phyloP scores from a whole-genome alignment of 2,888 invertebrate species.

The Branchipolynoe longqiensis region DNA sequence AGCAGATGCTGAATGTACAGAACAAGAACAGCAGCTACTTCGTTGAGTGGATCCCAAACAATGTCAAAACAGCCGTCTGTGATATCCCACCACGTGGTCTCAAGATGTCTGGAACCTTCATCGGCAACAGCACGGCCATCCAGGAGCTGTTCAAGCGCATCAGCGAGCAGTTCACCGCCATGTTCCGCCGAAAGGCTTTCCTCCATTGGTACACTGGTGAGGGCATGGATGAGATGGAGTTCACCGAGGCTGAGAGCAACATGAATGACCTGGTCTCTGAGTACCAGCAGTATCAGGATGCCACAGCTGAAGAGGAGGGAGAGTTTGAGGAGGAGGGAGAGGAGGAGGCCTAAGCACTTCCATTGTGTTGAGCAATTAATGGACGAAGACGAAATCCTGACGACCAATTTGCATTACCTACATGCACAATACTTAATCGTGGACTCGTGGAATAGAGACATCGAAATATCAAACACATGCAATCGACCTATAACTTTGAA shows the following conservation, averaged over 20 bases:
- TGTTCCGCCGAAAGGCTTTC: constrained; percentile 58
- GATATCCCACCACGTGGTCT: constrained; percentile 59
- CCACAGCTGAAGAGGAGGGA: constrained; percentile 57
- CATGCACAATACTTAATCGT: no score
- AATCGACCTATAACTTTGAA: no score
- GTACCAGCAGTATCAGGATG: constrained; percentile 60
- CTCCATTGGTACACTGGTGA: constrained; percentile 59
- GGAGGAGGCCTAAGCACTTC: constrained; percentile 23
- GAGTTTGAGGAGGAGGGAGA: constrained; percentile 59
- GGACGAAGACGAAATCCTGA: no score
- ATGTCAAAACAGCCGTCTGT: constrained; percentile 57
- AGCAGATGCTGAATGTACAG: constrained; percentile 58
- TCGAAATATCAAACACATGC: no score
- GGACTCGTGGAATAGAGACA: no score
- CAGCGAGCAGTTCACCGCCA: constrained; percentile 58
- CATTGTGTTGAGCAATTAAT: no score
- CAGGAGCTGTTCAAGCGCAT: constrained; percentile 60
- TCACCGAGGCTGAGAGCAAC: constrained; percentile 58
- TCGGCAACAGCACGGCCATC: constrained; percentile 57
- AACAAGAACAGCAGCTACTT: constrained; percentile 60
- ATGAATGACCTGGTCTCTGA: constrained; percentile 58
- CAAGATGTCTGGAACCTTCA: constrained; percentile 58
- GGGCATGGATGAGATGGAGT: constrained; percentile 59
- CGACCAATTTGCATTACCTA: no score
- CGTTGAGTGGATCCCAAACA: constrained; percentile 58